Evolutionary conservation across 2,113 vertebrate species (phyloP), one percentile per base, ranked within the genome.

Genomic region (Haplochromis vanheusdeni): DNA sequence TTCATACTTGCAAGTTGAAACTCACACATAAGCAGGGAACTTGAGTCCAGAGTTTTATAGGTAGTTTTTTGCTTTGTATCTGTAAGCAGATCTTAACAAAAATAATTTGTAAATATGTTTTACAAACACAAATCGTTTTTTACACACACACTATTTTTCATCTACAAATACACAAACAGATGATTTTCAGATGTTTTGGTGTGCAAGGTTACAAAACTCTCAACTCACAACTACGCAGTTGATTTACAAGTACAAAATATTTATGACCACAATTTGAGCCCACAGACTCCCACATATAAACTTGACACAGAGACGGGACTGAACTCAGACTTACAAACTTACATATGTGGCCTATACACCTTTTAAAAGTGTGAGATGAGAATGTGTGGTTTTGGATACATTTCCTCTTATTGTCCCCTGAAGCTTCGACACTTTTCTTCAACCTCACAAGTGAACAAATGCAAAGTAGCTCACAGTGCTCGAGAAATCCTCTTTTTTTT

Each of bases 401-500:
- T 68, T 68, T 68, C 33, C 19, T 68, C 33, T 68, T n/a, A 37
- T 37, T 13, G 11, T 21, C 0, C 4, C 60, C 60, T n/a, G 60
- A 37, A 65, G 31, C 33, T 37, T 37, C 2, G 0, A 33, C 28
- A 19, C 58, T 60, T 33, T 68, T 37, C 33, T 37, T 1, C 33
- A 65, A 37, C 17, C 19, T 65, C 17, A 65, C 10, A 65, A 37
- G 31, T 8, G 33, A 68, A 68, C 60, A 37, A n/a, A 68, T 68
- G 19, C 60, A 68, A 33, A 37, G 0, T 68, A 37, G 17, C 33
- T 65, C 60, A 65, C 9, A n/a, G 31, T 65, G 10, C 19, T 37
- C 3, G 0, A 37, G 33, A 65, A 65, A 37, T 68, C 33, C 60
- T 37, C 60, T 12, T 21, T 68, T 16, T 37, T 21, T 0, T 0